Evolutionary conservation across 2,888 invertebrate species (phyloP).

Genomic region (Trichopria drosophilae): DNA sequence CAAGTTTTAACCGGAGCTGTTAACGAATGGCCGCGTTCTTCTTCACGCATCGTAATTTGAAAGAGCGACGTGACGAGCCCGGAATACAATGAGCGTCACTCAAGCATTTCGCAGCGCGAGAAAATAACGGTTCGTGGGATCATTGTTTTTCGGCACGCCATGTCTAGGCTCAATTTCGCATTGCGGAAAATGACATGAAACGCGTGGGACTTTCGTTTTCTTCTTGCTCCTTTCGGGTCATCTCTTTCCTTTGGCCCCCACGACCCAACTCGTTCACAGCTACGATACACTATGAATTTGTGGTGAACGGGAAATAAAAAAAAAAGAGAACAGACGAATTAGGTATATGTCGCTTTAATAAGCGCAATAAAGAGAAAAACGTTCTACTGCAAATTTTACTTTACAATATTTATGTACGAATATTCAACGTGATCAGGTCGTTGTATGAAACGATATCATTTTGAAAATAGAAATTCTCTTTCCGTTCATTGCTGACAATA

Average conservation of each 20-base stretch:
- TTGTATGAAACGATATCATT: no score
- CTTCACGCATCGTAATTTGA: conserved; percentile 2
- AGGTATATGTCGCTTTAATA: no score
- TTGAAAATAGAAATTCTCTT: no score
- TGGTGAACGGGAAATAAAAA: no score
- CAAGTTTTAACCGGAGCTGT: no score
- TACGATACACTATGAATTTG: no score
- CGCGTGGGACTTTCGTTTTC: conserved; percentile 23
- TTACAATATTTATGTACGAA: conserved; percentile 43
- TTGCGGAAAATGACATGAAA: conserved; percentile 14
- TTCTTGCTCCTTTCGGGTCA: conserved; percentile 14
- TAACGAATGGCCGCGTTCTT: neutral
- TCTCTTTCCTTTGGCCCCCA: conserved; percentile 14
- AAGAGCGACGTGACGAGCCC: conserved; percentile 1
- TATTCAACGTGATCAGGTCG: conserved; percentile 36
- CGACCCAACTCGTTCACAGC: no score
- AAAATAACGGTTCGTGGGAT: conserved; percentile 45
- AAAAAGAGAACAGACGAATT: no score
- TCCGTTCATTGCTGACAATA: no score
- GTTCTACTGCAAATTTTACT: conserved; percentile 58
- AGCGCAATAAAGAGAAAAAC: no score
- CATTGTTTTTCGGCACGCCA: conserved; percentile 42
- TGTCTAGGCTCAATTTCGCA: conserved; percentile 19
- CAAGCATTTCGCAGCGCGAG: conserved; percentile 32
- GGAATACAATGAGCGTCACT: conserved; percentile 30